Percentiles rank a stretch among this genome's conserved stretches.
phyloP scores from a whole-genome alignment of 2,113 vertebrate genomes.

The Chauna torquata region DNA sequence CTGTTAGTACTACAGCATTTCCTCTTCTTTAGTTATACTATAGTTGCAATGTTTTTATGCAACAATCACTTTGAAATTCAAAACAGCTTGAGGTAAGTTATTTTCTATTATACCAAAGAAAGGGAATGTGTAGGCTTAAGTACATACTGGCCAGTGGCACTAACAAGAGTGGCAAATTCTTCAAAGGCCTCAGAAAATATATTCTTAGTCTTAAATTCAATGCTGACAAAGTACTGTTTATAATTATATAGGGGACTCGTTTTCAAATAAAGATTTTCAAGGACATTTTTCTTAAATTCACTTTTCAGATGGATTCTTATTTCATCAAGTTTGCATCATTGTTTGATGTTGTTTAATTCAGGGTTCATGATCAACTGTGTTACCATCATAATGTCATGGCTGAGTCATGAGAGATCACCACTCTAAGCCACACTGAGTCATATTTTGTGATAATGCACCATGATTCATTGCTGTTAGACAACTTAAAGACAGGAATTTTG shows the following conservation, averaged over 20 bases:
- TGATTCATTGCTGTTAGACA: constrained; percentile 21
- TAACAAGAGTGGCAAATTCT: background rate
- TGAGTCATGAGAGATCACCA: constrained; percentile 33
- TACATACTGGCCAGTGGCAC: background rate
- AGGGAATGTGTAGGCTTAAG: background rate
- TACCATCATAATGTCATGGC: background rate
- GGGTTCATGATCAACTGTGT: background rate
- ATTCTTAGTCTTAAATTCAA: background rate
- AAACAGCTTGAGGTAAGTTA: background rate
- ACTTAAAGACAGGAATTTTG: background rate
- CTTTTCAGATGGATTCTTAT: background rate
- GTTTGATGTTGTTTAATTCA: background rate
- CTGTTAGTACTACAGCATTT: background rate
- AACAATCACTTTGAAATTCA: background rate
- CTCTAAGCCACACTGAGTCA: constrained; percentile 2
- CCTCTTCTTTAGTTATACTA: background rate
- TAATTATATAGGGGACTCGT: background rate
- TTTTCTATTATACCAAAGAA: background rate
- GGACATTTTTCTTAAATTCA: background rate
- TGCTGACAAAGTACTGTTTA: background rate
- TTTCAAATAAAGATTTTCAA: background rate
- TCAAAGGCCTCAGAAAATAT: background rate
- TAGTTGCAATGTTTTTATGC: background rate
- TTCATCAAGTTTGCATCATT: background rate
- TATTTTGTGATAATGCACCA: background rate